Evolutionary conservation across 1,140 invertebrate species (phyloP).

Genomic region (Halictus rubicundus): DNA sequence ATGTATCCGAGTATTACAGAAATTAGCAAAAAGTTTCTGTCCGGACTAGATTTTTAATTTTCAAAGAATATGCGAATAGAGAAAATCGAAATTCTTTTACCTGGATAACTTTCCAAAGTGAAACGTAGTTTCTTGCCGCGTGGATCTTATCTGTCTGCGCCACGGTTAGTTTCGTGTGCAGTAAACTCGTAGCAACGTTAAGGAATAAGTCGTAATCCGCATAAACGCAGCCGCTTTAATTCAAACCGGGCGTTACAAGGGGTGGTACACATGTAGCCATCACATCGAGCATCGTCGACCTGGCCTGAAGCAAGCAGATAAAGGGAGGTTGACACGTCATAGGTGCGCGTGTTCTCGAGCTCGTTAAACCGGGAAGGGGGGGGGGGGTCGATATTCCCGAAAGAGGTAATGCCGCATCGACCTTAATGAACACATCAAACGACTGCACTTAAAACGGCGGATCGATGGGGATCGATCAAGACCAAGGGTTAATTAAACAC

Average conservation of each 20-base stretch:
- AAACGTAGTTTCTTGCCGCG: too few species aligned
- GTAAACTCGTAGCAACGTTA: background rate
- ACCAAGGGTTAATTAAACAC: slow-evolving; percentile 22
- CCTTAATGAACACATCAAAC: slow-evolving; percentile 32
- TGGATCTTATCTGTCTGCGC: background rate
- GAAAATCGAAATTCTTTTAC: too few species aligned
- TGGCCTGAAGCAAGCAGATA: slow-evolving; percentile 64
- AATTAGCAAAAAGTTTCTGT: too few species aligned
- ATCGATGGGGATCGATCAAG: slow-evolving; percentile 19
- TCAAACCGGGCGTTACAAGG: slow-evolving; percentile 57
- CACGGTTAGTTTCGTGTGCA: background rate
- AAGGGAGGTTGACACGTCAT: slow-evolving; percentile 62
- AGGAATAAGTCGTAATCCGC: slow-evolving; percentile 48
- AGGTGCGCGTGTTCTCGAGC: slow-evolving; percentile 56
- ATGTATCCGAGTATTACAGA: too few species aligned
- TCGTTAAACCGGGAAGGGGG: slow-evolving; percentile 58
- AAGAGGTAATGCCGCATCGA: slow-evolving; percentile 23
- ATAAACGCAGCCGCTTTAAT: slow-evolving; percentile 52
- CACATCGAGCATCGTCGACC: slow-evolving; percentile 61
- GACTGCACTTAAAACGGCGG: background rate
- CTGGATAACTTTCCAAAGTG: too few species aligned
- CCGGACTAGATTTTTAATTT: too few species aligned
- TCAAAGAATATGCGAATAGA: too few species aligned
- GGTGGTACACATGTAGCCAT: slow-evolving; percentile 58
- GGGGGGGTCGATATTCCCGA: slow-evolving; percentile 54